Evolutionary conservation across 2,888 invertebrate species (phyloP).

Genomic region (Mesorhabditis belari): DNA sequence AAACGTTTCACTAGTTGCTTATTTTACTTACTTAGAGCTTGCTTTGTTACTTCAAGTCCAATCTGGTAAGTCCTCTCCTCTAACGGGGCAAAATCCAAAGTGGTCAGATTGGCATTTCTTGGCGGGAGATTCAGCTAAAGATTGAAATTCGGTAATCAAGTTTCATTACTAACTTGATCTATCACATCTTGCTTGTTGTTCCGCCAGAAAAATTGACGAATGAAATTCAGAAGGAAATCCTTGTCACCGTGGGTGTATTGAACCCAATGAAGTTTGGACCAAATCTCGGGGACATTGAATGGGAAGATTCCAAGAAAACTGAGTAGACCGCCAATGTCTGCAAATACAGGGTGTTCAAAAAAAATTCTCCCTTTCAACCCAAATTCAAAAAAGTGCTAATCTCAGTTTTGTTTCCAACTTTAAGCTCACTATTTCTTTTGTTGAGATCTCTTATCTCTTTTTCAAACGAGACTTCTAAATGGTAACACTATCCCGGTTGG

Average conservation of each 20-base stretch:
- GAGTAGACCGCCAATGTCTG: constrained; percentile 62
- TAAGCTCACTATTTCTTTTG: no score
- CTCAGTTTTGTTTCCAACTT: no score
- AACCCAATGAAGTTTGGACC: constrained; percentile 59
- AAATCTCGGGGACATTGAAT: constrained; percentile 58
- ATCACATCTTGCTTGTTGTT: constrained; percentile 66
- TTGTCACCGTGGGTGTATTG: constrained; percentile 59
- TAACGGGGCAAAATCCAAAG: constrained; percentile 66
- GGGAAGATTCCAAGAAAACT: constrained; percentile 64
- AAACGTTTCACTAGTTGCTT: no score
- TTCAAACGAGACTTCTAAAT: no score
- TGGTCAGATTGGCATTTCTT: constrained; percentile 63
- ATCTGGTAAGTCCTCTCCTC: constrained; percentile 67
- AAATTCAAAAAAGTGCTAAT: no score
- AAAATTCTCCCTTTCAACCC: no score
- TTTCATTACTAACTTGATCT: constrained; percentile 58
- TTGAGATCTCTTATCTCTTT: no score
- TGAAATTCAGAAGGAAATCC: constrained; percentile 58
- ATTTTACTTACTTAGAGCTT: not conserved
- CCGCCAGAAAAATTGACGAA: constrained; percentile 66
- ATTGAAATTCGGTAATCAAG: not conserved
- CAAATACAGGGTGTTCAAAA: not conserved
- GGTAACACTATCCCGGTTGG: no score
- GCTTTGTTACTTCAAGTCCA: not conserved
- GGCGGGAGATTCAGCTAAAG: constrained; percentile 62